Base-by-base conservation (phyloP, 2,888 invertebrate genomes). In the Gari tellinella region DNA sequence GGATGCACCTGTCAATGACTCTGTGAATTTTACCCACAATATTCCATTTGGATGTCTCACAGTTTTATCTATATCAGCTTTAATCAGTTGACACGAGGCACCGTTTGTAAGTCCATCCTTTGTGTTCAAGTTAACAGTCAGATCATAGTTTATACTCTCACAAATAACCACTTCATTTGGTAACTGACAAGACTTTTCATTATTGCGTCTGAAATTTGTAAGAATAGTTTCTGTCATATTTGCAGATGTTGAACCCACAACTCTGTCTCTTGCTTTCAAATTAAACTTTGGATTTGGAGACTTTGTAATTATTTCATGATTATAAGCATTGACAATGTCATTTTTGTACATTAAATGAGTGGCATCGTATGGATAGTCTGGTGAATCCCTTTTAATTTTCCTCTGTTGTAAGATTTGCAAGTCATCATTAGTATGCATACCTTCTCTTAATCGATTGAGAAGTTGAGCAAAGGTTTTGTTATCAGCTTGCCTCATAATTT, bases 91-190 rank as follows among this genome's bases (percentile, higher is more conserved):
- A 48, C 80, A 73, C 31, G 69, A 64, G 14, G 74, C 70, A n/a
- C 76, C 82, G 77, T 82, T 82, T 10, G 70, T 76, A 19, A 81
- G 45, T 7, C 80, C 80, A 79, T 79, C 80, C 21, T 66, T 52
- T 38, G 69, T 72, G 43, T 72, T 61, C 38, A 81, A 14, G 55
- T 80, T 80, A 17, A 68, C 43, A 21, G 60, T 67, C 12, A 75
- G 12, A 46, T 74, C 78, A 69, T 66, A 72, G 26, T 38, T 40
- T 19, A 78, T 56, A 19, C 69, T 69, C 45, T 61, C 52, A 38
- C 60, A 53, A 5, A 72, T 41, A 45, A 51, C 43, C 15, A 73
- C 31, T 23, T 48, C 19, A 26, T 51, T 69, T 17, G 52, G 31
- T 14, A 79, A 43, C 56, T 69, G 65, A 31, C 31, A 31, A 53